Evolutionary conservation across 2,113 vertebrate species (phyloP).

Genomic region (Mystacornis crossleyi): DNA sequence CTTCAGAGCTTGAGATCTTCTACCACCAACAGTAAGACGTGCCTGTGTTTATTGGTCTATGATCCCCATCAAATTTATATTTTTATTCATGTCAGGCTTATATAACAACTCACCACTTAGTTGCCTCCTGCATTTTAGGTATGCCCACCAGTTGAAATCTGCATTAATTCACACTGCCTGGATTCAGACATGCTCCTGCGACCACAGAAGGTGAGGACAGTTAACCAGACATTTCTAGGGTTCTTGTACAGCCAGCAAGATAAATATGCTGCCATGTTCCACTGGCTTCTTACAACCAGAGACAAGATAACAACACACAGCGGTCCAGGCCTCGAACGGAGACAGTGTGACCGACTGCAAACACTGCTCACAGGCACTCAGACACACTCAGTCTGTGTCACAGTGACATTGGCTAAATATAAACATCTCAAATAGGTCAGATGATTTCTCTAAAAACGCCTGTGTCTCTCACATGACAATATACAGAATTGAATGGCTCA

Average conservation of each 20-base stretch:
- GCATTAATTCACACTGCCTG: not conserved
- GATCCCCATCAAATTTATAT: not conserved
- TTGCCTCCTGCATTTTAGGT: not conserved
- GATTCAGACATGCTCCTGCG: not conserved
- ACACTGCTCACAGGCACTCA: not conserved
- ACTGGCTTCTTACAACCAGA: not conserved
- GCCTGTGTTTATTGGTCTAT: not conserved
- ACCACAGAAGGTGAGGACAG: not conserved
- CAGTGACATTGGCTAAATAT: not conserved
- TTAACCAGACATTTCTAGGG: not conserved
- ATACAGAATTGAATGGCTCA: not conserved
- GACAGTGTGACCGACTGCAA: not conserved
- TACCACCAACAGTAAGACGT: not conserved
- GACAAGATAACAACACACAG: not conserved
- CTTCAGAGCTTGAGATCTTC: not conserved
- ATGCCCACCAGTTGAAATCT: not conserved
- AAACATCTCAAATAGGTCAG: not conserved
- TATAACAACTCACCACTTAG: not conserved
- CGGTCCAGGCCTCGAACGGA: not conserved
- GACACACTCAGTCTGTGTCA: not conserved
- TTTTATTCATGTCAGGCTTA: not conserved
- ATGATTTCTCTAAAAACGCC: not conserved
- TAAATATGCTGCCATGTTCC: rapidly evolving
- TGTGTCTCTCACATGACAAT: not conserved
- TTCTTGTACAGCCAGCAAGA: not conserved